phyloP scores from a whole-genome alignment of 2,113 vertebrate genomes.

The Telmatochromis sp. region DNA sequence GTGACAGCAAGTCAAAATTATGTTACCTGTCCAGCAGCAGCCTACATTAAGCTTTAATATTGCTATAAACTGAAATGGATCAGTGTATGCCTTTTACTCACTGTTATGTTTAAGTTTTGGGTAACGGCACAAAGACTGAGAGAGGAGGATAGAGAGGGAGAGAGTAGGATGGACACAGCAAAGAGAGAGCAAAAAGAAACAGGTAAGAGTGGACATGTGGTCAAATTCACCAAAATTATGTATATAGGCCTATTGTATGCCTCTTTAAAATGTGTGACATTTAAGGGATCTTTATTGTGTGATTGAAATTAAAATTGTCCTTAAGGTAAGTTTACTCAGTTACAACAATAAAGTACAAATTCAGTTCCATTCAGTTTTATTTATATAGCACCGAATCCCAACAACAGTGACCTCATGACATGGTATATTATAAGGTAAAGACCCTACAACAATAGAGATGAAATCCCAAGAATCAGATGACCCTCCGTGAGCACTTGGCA shows the following conservation, averaged over 20 bases:
- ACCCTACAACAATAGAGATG: neutral
- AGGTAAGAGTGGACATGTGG: neutral
- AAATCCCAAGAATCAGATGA: neutral
- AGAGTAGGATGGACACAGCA: neutral
- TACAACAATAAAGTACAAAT: neutral
- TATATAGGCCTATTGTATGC: neutral
- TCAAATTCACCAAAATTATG: neutral
- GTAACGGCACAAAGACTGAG: neutral
- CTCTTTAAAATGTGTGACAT: neutral
- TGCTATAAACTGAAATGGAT: neutral
- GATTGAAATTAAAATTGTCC: neutral
- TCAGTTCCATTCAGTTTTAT: neutral
- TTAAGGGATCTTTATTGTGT: neutral
- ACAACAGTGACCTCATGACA: neutral
- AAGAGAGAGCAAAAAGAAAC: neutral
- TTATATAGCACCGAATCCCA: neutral
- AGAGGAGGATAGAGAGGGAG: neutral
- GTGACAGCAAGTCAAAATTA: neutral
- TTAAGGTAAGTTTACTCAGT: neutral
- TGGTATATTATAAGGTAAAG: neutral
- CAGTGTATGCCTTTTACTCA: neutral
- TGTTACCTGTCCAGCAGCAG: neutral
- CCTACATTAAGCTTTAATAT: neutral
- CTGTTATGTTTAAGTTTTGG: neutral
- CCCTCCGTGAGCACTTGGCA: neutral